Conservation (phyloP, 2,888 invertebrate species). For the Pristionchus maxplancki region DNA sequence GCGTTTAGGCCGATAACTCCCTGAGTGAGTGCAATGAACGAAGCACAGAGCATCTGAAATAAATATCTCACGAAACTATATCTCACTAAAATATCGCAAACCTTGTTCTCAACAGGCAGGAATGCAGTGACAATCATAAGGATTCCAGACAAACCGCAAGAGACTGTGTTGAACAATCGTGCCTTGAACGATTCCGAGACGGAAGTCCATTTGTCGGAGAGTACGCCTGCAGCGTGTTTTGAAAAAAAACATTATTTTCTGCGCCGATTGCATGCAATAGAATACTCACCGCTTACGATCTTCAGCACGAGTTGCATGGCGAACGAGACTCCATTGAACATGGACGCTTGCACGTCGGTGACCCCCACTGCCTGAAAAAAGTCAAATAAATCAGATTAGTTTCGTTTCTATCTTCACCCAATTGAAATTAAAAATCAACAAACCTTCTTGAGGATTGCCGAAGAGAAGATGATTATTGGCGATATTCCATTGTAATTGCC, state of each 20-base stretch:
- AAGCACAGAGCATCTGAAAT: constrained; percentile 52
- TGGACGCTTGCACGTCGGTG: constrained; percentile 53
- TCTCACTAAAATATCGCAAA: background rate
- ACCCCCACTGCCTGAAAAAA: constrained; percentile 54
- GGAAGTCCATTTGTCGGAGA: constrained; percentile 29
- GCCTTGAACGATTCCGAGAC: constrained; percentile 51
- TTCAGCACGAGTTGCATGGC: constrained; percentile 56
- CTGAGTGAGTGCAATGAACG: constrained; percentile 54
- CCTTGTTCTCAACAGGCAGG: constrained; percentile 53
- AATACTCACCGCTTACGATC: constrained; percentile 56
- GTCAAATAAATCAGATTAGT: no score
- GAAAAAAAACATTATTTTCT: no score
- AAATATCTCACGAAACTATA: no score
- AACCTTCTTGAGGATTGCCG: constrained; percentile 54
- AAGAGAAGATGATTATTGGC: constrained; percentile 56
- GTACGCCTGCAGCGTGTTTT: background rate
- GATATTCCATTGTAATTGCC: constrained; percentile 60
- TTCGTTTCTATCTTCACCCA: no score
- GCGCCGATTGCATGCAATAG: no score
- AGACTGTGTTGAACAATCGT: constrained; percentile 58
- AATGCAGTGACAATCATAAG: constrained; percentile 56
- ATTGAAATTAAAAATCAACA: no score
- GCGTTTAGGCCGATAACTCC: constrained; percentile 58
- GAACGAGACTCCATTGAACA: constrained; percentile 54
- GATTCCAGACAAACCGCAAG: constrained; percentile 56